Base-by-base conservation (phyloP, 1,140 invertebrate species). In the Habropoda laboriosa region DNA sequence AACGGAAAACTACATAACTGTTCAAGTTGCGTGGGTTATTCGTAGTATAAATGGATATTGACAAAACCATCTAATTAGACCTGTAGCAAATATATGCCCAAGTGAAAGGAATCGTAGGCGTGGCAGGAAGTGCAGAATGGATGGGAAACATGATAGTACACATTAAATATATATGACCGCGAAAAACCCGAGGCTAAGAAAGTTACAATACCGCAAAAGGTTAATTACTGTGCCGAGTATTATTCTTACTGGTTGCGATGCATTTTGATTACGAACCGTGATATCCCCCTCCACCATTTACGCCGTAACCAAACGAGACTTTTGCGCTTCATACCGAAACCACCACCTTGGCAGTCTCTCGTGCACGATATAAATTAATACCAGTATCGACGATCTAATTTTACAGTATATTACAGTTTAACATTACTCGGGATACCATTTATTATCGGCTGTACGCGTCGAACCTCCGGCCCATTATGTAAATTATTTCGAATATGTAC, bases 61-160 rank as follows among this genome's bases (percentile, higher is more conserved):
- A 85, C 78, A 80, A 80, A 83, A 83, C 82, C 71, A 55, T 83
- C 71, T 83, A 83, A 85, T 85, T 85, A 85, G 55, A 60, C 21
- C 47, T 80, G 66, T 55, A 40, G 66, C 71, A 57, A 76, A 42
- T 80, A 27, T 27, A 60, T 58, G 51, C 47, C 64, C 49, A 40
- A 83, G 81, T 85, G 83, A 85, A 83, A 85, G 82, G 82, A n/a
- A 79, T 66, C 57, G 81, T 79, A 53, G 82, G 81, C 81, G 82
- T 83, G 82, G 82, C 81, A 84, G 81, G 76, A 84, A 83, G 67
- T 73, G 58, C 58, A 79, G 81, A 84, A 84, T 84, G 82, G 81
- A 83, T 83, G 82, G 57, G 81, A 84, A 84, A 84, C 75, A 53
- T 58, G 82, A 83, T 84, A 84, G 82, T 49, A 66, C 81, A 72